Conservation (phyloP, 2,888 invertebrate species). For the Thumatha senex region DNA sequence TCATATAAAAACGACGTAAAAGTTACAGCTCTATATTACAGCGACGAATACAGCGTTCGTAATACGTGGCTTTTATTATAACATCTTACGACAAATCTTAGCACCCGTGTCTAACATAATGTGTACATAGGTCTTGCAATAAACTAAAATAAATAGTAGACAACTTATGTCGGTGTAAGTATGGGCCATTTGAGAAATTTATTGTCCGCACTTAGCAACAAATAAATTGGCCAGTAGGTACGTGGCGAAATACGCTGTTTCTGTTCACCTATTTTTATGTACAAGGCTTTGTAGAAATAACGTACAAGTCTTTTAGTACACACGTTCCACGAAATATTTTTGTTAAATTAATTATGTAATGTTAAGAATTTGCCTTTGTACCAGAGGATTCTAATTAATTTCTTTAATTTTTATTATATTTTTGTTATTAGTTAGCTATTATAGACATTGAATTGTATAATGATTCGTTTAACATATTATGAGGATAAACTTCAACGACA, state of each 20-base stretch:
- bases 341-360: too few species aligned
- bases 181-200: constrained; percentile 81
- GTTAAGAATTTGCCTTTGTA: neutral
- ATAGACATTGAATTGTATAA: too few species aligned
- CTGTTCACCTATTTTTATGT: constrained; percentile 46
- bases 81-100: constrained; percentile 66
- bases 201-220: constrained; percentile 81
- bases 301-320: neutral
- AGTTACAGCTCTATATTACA: constrained; percentile 45
- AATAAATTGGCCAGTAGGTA: constrained; percentile 72
- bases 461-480: too few species aligned
- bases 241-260: constrained; percentile 63
- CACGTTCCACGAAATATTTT: too few species aligned
- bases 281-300: constrained; percentile 42
- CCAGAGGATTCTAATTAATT: too few species aligned
- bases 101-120: constrained; percentile 60
- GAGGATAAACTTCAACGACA: too few species aligned
- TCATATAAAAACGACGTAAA: constrained; percentile 52
- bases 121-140: constrained; percentile 62
- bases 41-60: constrained; percentile 51
- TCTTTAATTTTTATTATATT: too few species aligned
- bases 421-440: too few species aligned
- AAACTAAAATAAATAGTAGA: constrained; percentile 78
- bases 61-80: constrained; percentile 60
- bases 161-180: constrained; percentile 73